A percentile compares a stretch with the other conserved stretches of the same genome.
phyloP scores from a whole-genome alignment of 2,888 invertebrate genomes.

The Thecocarcelia acutangulata region DNA sequence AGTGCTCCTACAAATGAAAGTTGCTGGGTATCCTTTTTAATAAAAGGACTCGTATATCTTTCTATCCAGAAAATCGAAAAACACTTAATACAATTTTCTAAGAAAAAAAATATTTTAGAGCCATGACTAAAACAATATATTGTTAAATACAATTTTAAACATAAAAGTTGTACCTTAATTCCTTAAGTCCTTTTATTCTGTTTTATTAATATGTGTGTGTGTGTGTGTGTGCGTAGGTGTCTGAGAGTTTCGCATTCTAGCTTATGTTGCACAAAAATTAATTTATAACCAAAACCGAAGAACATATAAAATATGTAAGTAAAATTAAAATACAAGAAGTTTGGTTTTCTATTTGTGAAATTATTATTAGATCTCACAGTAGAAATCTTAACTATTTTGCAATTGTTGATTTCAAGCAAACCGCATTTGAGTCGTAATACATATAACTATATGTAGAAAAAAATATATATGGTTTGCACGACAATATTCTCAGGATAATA shows the following conservation, averaged over 20 bases:
- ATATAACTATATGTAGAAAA: too few species aligned
- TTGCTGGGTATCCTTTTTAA: constrained; percentile 13
- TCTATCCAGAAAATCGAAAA: not conserved
- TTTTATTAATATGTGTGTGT: not conserved
- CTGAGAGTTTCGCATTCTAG: constrained; percentile 21
- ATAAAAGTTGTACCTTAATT: constrained; percentile 53
- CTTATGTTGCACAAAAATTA: constrained; percentile 58
- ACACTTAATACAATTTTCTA: constrained; percentile 19
- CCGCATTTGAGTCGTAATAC: too few species aligned
- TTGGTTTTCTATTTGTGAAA: too few species aligned
- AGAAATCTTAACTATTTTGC: too few species aligned
- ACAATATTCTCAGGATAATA: too few species aligned
- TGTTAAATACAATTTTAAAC: constrained; percentile 30
- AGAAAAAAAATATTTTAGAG: constrained; percentile 17
- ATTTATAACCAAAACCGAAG: constrained; percentile 44
- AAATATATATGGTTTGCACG: too few species aligned
- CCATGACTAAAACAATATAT: constrained; percentile 55
- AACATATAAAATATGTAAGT: too few species aligned
- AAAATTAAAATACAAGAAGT: too few species aligned
- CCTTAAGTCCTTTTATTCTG: constrained; percentile 40
- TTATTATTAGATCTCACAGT: too few species aligned
- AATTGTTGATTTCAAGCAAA: too few species aligned
- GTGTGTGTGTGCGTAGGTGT: not conserved
- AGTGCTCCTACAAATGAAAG: constrained; percentile 45
- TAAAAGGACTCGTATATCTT: not conserved